Evolutionary conservation across 2,113 vertebrate species (phyloP).

Genomic region (Sphaerodactylus townsendi): DNA sequence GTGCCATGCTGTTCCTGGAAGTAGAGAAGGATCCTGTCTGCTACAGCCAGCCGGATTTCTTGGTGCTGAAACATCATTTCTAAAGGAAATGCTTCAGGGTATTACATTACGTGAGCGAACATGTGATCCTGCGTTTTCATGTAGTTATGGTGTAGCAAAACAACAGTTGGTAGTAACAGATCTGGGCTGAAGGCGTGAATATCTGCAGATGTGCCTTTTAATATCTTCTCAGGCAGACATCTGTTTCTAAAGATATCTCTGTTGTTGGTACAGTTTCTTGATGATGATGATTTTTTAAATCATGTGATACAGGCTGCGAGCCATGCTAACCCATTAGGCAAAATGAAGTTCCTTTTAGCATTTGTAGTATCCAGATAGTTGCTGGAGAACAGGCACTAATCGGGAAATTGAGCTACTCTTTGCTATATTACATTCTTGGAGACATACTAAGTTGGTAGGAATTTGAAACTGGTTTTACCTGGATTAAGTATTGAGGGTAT

Average conservation of each 20-base stretch:
- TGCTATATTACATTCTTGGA: not conserved
- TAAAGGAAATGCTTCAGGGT: slow-evolving; percentile 4
- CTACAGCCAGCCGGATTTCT: not conserved
- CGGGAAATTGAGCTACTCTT: not conserved
- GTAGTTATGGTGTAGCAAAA: not conserved
- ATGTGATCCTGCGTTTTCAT: not conserved
- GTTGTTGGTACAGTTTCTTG: not conserved
- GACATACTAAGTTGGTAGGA: not conserved
- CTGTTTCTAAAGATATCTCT: not conserved
- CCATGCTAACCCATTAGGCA: not conserved
- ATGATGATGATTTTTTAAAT: not conserved
- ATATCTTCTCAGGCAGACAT: not conserved
- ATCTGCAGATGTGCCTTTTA: not conserved
- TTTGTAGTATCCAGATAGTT: not conserved
- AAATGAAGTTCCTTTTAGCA: not conserved
- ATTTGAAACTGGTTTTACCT: too few relatives aligned
- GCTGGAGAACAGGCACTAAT: not conserved
- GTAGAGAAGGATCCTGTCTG: not conserved
- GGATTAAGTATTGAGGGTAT: not conserved
- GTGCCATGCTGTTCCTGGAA: not conserved
- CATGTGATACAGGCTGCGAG: not conserved
- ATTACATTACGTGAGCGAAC: not conserved
- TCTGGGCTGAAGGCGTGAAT: not conserved
- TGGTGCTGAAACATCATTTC: slow-evolving; percentile 11
- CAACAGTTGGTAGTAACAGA: not conserved